These are phyloP conservation scores for Ochotona princeps DNA, from an alignment of 2,113 vertebrate genomes.

Conservation along the genomic window DNA sequence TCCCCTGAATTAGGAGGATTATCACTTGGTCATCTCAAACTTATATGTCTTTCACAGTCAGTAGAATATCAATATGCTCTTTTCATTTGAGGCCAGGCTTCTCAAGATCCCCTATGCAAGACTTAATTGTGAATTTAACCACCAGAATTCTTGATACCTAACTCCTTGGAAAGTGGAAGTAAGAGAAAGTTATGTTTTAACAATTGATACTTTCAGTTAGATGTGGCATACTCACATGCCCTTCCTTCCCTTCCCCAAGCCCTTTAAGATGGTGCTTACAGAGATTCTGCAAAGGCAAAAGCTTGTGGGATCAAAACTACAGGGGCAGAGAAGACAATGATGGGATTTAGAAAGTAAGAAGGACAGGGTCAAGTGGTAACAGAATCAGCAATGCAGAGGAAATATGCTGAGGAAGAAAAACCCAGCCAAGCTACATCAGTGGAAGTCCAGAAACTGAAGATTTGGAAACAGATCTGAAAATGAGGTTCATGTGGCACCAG, in stretches of 20 bases:
- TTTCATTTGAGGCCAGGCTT: not conserved
- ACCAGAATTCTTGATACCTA: not conserved
- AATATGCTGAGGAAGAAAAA: not conserved
- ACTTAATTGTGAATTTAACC: not conserved
- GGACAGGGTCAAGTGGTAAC: not conserved
- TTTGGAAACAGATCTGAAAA: conserved; percentile 19
- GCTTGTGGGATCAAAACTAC: not conserved
- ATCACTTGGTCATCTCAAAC: not conserved
- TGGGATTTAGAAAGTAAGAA: not conserved
- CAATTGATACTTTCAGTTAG: not conserved
- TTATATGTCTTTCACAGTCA: not conserved
- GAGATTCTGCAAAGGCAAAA: not conserved
- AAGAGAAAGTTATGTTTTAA: not conserved
- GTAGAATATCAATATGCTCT: no score
- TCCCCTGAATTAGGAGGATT: not conserved
- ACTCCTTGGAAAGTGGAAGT: not conserved
- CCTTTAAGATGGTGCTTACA: not conserved
- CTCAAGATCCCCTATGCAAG: no score
- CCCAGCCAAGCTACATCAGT: not conserved
- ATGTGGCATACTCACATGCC: not conserved
- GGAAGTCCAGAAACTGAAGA: not conserved
- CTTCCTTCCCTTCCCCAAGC: not conserved
- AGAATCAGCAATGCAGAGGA: not conserved
- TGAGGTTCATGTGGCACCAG: not conserved
- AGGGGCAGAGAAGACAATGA: not conserved